Evolutionary conservation across 2,797 vertebrate species (phyloP).

Genomic region (Etheostoma perlongum): DNA sequence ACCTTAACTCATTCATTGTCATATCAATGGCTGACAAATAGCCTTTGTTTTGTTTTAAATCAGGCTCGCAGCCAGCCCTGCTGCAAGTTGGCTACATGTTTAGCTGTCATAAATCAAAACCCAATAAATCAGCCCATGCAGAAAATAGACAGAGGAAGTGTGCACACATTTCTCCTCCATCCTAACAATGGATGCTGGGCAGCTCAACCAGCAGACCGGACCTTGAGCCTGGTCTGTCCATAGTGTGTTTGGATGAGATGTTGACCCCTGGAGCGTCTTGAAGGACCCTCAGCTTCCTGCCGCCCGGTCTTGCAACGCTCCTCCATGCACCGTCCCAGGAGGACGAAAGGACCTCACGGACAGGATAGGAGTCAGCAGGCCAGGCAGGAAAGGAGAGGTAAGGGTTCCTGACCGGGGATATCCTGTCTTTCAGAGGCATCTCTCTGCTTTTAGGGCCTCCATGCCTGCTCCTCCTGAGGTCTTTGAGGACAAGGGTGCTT

Average conservation of each 20-base stretch:
- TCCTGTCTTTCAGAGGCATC: conserved; percentile 83
- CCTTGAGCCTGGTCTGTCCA: conserved; percentile 35
- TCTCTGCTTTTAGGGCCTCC: conserved; percentile 34
- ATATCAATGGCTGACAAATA: conserved; percentile 55
- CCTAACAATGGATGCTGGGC: conserved; percentile 79
- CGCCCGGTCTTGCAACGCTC: conserved; percentile 27
- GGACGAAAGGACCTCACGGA: conserved; percentile 53
- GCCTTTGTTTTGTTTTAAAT: conserved; percentile 55
- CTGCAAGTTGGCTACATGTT: conserved; percentile 38
- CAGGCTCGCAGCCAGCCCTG: conserved; percentile 32
- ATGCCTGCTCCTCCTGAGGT: conserved; percentile 35
- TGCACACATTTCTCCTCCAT: conserved; percentile 57
- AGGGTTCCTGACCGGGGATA: conserved; percentile 84
- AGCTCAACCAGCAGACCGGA: conserved; percentile 54
- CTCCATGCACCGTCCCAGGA: conserved; percentile 54
- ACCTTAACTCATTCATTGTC: conserved; percentile 32
- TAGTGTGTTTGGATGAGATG: conserved; percentile 51
- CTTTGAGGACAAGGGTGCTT: conserved; percentile 20
- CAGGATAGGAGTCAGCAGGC: conserved; percentile 74
- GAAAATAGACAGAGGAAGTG: conserved; percentile 82
- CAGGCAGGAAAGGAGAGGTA: conserved; percentile 75
- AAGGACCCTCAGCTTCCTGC: conserved; percentile 80
- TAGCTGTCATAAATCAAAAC: conserved; percentile 70
- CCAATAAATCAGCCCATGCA: conserved; percentile 67
- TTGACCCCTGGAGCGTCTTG: conserved; percentile 78